Evolutionary conservation across 2,113 vertebrate genomes (phyloP).

Genomic region (Oophaga pumilio): DNA sequence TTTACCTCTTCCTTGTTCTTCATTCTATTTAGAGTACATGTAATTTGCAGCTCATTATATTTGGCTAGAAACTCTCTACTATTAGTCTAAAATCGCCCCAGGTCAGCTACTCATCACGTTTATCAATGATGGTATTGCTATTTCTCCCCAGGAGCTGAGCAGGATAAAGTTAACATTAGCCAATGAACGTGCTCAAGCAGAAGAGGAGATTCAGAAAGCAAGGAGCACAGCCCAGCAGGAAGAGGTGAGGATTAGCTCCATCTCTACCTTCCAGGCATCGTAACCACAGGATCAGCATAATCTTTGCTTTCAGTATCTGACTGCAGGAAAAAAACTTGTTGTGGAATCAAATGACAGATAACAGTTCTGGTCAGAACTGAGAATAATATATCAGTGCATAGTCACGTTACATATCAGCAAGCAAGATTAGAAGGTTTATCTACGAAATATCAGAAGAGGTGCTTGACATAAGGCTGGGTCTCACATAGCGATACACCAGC

Average conservation of each 20-base stretch:
- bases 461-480: no score
- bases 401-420: no score
- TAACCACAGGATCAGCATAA: not conserved
- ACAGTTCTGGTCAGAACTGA: no score
- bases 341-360: not conserved
- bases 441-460: no score
- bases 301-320: not conserved
- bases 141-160: constrained; percentile 81
- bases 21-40: no score
- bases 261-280: not conserved
- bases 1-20: no score
- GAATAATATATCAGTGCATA: not conserved
- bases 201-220: constrained; percentile 83
- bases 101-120: not conserved
- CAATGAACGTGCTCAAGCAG: constrained; percentile 76
- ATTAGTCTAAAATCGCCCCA: not conserved
- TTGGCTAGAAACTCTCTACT: not conserved
- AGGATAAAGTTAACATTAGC: constrained; percentile 75
- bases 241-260: constrained; percentile 75
- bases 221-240: constrained; percentile 80
- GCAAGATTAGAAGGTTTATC: no score
- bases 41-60: not conserved
- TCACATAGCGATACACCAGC: no score
- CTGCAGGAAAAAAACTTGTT: not conserved
- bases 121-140: not conserved